Base-by-base conservation (phyloP, 2,888 invertebrate genomes). In the Pteria penguin region DNA sequence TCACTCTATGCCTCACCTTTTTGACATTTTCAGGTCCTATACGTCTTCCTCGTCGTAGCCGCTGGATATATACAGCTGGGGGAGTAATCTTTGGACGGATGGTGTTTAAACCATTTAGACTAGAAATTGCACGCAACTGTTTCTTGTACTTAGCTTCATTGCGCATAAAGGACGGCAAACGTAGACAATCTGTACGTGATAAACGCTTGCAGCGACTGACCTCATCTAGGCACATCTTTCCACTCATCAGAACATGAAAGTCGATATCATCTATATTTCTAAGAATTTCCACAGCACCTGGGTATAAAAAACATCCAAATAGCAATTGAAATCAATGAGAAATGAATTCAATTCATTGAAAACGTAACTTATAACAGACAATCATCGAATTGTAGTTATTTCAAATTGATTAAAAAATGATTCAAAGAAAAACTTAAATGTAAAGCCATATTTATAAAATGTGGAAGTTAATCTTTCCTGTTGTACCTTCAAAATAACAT, bases 401-500 rank as follows among this genome's bases (percentile, higher is more conserved):
- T n/a, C n/a, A n/a, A n/a, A n/a, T n/a, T n/a, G n/a, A n/a, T n/a
- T n/a, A n/a, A n/a, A n/a, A n/a, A n/a, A n/a, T n/a, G n/a, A n/a
- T n/a, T n/a, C n/a, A n/a, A n/a, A n/a, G n/a, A n/a, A n/a, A n/a
- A n/a, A n/a, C n/a, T n/a, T n/a, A n/a, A n/a, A n/a, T n/a, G n/a
- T n/a, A n/a, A n/a, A n/a, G n/a, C 11, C 45, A 45, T 45, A 45
- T 45, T 45, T 45, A 45, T 45, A 45, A 45, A 45, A 45, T 45
- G 11, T 45, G 45, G 45, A 45, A 18, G 45, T 45, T 18, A 45
- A 45, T 18, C 45, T 45, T n/a, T 36, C 5, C 0, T 22, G 26
- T 14, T 66, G 36, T 79, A 91, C 91, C 91, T 87, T 91, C 91
- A 87, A 91, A 91, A 80, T 91, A 91, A 70, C 90, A 89, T 81